Evolutionary conservation across 2,888 invertebrate species (phyloP).

Genomic region (Oscheius sp.): DNA sequence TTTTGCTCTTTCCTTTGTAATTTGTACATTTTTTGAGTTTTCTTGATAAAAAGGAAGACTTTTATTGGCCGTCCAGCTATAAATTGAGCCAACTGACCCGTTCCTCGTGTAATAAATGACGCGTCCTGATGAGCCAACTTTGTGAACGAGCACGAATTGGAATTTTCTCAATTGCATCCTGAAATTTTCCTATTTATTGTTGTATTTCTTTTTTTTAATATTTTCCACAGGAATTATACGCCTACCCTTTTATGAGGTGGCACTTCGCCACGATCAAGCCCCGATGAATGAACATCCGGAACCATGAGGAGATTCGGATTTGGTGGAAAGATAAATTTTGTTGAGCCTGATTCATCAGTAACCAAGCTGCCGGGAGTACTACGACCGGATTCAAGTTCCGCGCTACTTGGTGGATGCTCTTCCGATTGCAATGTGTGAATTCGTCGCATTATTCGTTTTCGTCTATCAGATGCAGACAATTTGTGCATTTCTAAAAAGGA

Average conservation of each 20-base stretch:
- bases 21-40: no score
- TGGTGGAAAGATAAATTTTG: slow-evolving; percentile 34
- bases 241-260: slow-evolving; percentile 63
- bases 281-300: slow-evolving; percentile 53
- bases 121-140: slow-evolving; percentile 71
- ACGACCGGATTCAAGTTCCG: slow-evolving; percentile 12
- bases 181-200: slow-evolving; percentile 36
- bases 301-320: slow-evolving; percentile 56
- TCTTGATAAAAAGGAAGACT: not conserved
- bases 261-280: slow-evolving; percentile 53
- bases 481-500: slow-evolving; percentile 28
- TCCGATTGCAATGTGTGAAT: slow-evolving; percentile 61
- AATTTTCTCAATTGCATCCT: slow-evolving; percentile 72
- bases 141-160: slow-evolving; percentile 72
- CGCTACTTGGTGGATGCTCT: slow-evolving; percentile 34
- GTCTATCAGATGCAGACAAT: slow-evolving; percentile 48
- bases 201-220: not conserved
- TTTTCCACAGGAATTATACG: not conserved
- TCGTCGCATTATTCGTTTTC: slow-evolving; percentile 59
- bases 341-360: not conserved
- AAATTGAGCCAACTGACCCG: slow-evolving; percentile 47
- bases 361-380: slow-evolving; percentile 12
- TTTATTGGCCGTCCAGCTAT: slow-evolving; percentile 5
- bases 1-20: no score
- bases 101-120: slow-evolving; percentile 70